Conservation (phyloP, 37 sponge, comb jelly and placozoan species). For the Amphimedon queenslandica region DNA sequence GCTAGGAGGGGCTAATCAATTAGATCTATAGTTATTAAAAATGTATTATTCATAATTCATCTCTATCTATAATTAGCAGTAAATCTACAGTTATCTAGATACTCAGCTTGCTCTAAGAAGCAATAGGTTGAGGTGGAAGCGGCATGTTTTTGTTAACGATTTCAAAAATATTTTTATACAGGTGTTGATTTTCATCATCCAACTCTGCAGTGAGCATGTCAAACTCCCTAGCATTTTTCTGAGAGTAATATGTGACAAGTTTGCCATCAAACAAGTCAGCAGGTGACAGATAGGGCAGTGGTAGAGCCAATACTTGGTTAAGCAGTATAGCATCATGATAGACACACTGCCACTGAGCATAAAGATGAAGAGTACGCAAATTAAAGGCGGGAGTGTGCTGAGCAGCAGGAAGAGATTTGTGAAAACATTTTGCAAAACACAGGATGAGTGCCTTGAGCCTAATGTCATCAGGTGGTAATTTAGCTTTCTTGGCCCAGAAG, state of each 20-base stretch:
- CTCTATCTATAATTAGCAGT: too few relatives aligned
- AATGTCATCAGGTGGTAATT: not conserved
- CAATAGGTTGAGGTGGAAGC: too few relatives aligned
- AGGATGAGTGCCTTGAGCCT: constrained; percentile 32
- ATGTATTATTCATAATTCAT: too few relatives aligned
- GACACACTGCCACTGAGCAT: constrained; percentile 62
- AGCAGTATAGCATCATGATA: constrained; percentile 25
- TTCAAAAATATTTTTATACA: too few relatives aligned
- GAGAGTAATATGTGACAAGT: constrained; percentile 8
- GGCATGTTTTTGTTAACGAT: too few relatives aligned
- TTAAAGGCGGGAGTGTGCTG: not conserved
- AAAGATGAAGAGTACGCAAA: constrained; percentile 31
- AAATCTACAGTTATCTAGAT: too few relatives aligned
- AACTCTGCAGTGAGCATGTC: not conserved
- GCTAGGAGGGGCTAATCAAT: too few relatives aligned
- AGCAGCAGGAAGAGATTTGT: not conserved
- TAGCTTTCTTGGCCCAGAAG: constrained; percentile 27
- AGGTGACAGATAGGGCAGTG: constrained; percentile 19
- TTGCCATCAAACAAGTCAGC: constrained; percentile 51
- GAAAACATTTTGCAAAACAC: constrained; percentile 24
- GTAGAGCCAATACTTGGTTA: constrained; percentile 41
- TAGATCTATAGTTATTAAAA: too few relatives aligned
- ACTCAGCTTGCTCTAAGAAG: too few relatives aligned
- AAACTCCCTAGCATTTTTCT: too few relatives aligned
- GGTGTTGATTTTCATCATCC: not conserved